Base-by-base conservation (phyloP, 2,888 invertebrate genomes). In the Archaeoteleia sp. region DNA sequence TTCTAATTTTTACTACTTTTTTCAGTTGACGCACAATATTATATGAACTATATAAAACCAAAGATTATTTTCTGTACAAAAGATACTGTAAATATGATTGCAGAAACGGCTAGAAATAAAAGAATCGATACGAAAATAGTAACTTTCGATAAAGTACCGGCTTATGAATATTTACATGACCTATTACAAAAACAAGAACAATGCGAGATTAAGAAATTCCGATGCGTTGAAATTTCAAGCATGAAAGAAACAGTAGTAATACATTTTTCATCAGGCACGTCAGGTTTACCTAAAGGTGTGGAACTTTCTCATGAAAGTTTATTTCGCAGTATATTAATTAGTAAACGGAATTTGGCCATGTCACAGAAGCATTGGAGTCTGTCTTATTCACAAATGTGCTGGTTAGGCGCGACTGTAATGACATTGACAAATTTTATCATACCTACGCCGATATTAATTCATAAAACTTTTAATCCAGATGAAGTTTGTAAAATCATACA, bases 201-300 rank as follows among this genome's bases (percentile, higher is more conserved):
- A 1, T 34, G 66, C 1, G 74, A 78, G 1, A 72, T 76, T 1
- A 40, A 27, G 0, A 63, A 66, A 1, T 83, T 81, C 17, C 34
- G 60, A n/a, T 72, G 74, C 34, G 23, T 23, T 1, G 27, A 70
- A 30, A 48, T 74, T 2, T n/a, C 63, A 0, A 42, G 70, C 20
- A 14, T 54, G 0, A 48, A 62, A 0, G 43, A 74, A 9, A 73
- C 78, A 0, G 74, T 74, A 0, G n/a, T 74, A 4, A 74, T 84
- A 1, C 13, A 83, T 1, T 83, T 77, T 30, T 81, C 83, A 0
- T 84, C 84, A 0, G 84, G 84, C 1, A 82, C 80, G 0, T 83
- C 82, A 0, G 83, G 81, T 0, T 15, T 76, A 2, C 80, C 84
- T 0, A 84, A 84, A 17, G 81, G 78, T 1, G 77, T 78, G 0